Percentiles rank a stretch among this genome's conserved stretches.
phyloP scores from a whole-genome alignment of 2,888 invertebrate species.

The Melieria crassipennis region DNA sequence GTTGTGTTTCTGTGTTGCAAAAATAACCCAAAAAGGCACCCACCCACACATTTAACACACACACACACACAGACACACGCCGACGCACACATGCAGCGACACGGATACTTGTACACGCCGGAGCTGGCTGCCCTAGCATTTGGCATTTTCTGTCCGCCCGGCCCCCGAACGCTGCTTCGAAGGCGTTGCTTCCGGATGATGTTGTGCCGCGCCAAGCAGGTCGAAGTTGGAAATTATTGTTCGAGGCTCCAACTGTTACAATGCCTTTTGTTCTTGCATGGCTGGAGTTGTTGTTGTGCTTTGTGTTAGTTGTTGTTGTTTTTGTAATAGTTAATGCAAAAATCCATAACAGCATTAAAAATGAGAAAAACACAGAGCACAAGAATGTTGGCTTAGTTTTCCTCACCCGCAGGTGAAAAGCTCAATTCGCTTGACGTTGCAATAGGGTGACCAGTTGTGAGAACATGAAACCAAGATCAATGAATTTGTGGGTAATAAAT shows the following conservation, averaged over 20 bases:
- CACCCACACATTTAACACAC: background rate
- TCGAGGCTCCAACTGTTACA: no score
- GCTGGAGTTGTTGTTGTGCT: no score
- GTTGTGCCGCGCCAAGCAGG: conserved; percentile 44
- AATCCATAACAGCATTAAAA: conserved; percentile 50
- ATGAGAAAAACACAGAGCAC: conserved; percentile 30
- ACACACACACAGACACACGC: conserved; percentile 2
- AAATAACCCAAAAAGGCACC: conserved; percentile 14
- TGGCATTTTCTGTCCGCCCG: background rate
- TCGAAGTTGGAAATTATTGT: conserved; percentile 17
- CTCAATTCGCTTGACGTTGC: no score
- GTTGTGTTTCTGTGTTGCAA: background rate
- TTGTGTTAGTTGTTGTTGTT: conserved; percentile 16
- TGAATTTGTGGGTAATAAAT: no score
- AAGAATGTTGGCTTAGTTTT: conserved; percentile 55
- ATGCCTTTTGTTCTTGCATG: no score
- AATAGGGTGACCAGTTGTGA: no score
- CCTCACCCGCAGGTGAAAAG: conserved; percentile 4
- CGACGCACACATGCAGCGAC: background rate
- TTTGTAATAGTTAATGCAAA: conserved; percentile 46
- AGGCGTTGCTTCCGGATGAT: conserved; percentile 41
- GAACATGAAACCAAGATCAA: no score
- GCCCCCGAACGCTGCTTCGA: conserved; percentile 3
- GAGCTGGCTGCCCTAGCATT: background rate
- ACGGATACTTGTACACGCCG: background rate